Base-by-base conservation (phyloP, 2,113 vertebrate species). In the Arenaria interpres region DNA sequence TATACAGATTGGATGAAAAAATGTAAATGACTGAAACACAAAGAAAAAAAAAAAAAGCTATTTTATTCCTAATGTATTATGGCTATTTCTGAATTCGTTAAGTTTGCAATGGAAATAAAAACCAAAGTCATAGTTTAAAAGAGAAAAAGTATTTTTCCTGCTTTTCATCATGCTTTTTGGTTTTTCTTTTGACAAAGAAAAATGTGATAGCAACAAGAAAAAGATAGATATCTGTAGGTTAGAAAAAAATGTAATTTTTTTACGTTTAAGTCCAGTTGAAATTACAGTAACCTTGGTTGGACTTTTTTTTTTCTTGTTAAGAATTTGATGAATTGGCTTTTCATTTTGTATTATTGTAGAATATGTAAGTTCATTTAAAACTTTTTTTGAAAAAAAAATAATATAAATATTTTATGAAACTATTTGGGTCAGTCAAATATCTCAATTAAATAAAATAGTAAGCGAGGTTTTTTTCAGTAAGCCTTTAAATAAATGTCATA, bases 391-490 rank as follows among this genome's bases (percentile, higher is more conserved):
- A 39, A 69, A 73, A 25, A 23, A 23, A 9, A 32, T 28, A 63
- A 63, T 16, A 66, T 4, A 46, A 67, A 79, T 30, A 6, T 20
- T 41, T 41, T n/a, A 24, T 62, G 2, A 74, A 79, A 23, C 1
- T 71, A 18, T 51, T 71, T 56, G 4, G 6, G 20, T 46, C 50
- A 59, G 9, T 12, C 14, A 71, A 24, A 68, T 62, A 2, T 30
- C 33, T 51, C 32, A 12, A 6, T 45, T 30, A 56, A 86, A 41
- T 7, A 37, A 67, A 67, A 56, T 2, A n/a, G 1, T 19, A 56
- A 39, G 2, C 2, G 60, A 6, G 0, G 7, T 2, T 0, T 24
- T 50, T 30, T 79, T 43, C 22, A 56, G 4, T 23, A 87, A 46
- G 32, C 27, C 9, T 60, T 37, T 14, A 54, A 76, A 63, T 48